Conservation (phyloP, 2,888 invertebrate species). For the Chrysopilus asiliformis region DNA sequence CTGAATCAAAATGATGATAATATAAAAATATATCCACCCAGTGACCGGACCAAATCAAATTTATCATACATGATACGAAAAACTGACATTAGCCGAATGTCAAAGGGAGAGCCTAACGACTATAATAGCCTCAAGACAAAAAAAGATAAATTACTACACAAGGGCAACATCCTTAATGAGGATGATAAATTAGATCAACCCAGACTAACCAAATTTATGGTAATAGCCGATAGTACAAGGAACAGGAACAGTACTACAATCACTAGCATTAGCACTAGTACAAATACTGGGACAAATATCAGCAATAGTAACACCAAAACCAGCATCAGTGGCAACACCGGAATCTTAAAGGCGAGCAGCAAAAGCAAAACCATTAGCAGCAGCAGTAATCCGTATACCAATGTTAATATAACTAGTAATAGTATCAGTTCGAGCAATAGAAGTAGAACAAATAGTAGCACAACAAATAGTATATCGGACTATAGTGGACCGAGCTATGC, state of each 20-base stretch:
- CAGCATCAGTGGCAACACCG: conserved; percentile 10
- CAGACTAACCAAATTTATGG: conserved; percentile 29
- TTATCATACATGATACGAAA: conserved; percentile 14
- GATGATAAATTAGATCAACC: conserved; percentile 25
- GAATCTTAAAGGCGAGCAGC: conserved; percentile 6
- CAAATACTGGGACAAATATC: neutral
- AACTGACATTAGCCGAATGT: conserved; percentile 12
- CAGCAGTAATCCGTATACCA: conserved; percentile 9
- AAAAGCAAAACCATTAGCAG: conserved; percentile 12
- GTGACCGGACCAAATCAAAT: conserved; percentile 15
- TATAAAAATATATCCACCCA: too few species aligned
- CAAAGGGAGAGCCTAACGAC: conserved; percentile 14
- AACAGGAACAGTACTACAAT: neutral
- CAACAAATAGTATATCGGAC: neutral
- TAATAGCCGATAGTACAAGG: conserved; percentile 12
- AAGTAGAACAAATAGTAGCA: conserved; percentile 10
- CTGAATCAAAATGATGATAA: neutral
- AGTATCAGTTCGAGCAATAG: conserved; percentile 12
- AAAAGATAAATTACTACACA: conserved; percentile 15
- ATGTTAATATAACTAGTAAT: conserved; percentile 13
- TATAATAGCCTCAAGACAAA: conserved; percentile 10
- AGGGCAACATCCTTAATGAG: conserved; percentile 13
- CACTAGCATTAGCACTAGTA: conserved; percentile 9
- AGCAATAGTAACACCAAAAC: conserved; percentile 8
- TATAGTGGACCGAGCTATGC: conserved; percentile 11